Conservation (phyloP, 2,113 vertebrate genomes). For the Ptilonorhynchus violaceus region DNA sequence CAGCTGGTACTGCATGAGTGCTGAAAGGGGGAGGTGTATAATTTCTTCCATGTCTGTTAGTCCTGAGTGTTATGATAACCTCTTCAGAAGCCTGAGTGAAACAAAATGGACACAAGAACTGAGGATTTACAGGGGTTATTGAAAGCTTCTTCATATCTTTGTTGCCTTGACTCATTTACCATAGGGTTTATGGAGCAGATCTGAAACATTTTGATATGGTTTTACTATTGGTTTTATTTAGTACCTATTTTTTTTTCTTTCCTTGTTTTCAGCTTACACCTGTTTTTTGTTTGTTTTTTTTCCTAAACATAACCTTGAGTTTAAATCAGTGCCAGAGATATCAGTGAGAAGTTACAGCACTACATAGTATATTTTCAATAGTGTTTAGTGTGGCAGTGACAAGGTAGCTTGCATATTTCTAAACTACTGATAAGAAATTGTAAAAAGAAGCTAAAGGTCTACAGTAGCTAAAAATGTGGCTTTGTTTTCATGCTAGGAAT, state of each 20-base stretch:
- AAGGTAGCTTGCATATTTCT: neutral
- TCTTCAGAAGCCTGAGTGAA: neutral
- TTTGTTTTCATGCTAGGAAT: neutral
- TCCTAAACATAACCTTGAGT: neutral
- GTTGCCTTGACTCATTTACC: neutral
- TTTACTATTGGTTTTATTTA: neutral
- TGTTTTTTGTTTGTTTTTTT: neutral
- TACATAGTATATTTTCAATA: neutral
- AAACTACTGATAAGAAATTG: neutral
- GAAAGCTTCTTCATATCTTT: neutral
- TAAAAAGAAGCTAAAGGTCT: neutral
- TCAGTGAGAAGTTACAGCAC: neutral
- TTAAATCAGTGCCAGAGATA: neutral
- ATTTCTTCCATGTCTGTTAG: neutral
- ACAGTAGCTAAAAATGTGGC: neutral
- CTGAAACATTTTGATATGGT: neutral
- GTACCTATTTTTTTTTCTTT: neutral
- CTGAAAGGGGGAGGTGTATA: fast-evolving
- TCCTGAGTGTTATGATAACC: fast-evolving
- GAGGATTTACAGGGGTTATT: neutral
- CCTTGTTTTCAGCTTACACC: neutral
- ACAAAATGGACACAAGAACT: neutral
- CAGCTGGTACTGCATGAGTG: neutral
- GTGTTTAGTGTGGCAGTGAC: neutral
- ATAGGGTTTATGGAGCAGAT: neutral